These are phyloP conservation scores for Miichthys miiuy DNA, from an alignment of 2,797 vertebrate species.

Conservation along the genomic window DNA sequence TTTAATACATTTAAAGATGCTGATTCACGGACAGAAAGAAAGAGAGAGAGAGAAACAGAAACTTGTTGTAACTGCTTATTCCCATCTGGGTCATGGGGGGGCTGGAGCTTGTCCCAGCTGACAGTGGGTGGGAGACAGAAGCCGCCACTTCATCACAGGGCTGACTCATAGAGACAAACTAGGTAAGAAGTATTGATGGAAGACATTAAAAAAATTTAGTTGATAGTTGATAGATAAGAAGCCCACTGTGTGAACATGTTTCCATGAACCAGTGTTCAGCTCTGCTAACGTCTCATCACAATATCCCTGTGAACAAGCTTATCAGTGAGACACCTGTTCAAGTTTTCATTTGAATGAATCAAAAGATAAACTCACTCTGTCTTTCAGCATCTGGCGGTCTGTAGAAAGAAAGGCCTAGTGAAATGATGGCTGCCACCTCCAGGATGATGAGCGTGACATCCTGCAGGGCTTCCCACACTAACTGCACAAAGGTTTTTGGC, in stretches of 20 bases:
- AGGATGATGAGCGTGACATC: slow-evolving; percentile 98
- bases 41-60: too few relatives aligned
- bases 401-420: slow-evolving; percentile 97
- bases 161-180: background rate
- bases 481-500: slow-evolving; percentile 98
- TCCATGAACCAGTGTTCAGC: background rate
- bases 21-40: too few relatives aligned
- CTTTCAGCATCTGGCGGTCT: slow-evolving; percentile 90
- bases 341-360: background rate
- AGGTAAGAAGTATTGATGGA: background rate
- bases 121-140: too few relatives aligned
- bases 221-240: background rate
- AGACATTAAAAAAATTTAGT: background rate
- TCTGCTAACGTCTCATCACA: background rate
- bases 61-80: too few relatives aligned
- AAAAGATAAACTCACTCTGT: slow-evolving; percentile 86
- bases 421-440: slow-evolving; percentile 97
- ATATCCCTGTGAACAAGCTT: background rate
- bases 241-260: background rate
- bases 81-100: too few relatives aligned
- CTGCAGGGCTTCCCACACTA: slow-evolving; percentile 98
- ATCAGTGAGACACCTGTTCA: background rate
- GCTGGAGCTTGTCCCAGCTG: too few relatives aligned
- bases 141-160: too few relatives aligned
- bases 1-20: too few relatives aligned